Conservation (phyloP, 1,140 invertebrate species). For the Platyura marginata region DNA sequence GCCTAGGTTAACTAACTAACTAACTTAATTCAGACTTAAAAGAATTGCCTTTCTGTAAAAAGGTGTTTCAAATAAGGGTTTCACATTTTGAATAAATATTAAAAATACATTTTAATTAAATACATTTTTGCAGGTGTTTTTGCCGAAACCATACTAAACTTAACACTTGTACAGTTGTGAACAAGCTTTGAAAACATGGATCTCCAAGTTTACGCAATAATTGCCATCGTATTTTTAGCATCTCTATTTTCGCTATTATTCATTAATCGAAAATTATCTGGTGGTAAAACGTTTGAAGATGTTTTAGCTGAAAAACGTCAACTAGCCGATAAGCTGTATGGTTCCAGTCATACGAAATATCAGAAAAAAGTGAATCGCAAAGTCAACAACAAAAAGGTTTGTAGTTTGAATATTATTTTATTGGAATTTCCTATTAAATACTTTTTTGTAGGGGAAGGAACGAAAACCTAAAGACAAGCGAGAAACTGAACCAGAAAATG, state of each 20-base stretch:
- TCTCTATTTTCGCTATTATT: constrained; percentile 20
- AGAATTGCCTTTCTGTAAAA: too few relatives aligned
- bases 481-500: constrained; percentile 12
- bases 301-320: constrained; percentile 20
- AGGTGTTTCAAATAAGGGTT: too few relatives aligned
- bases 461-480: constrained; percentile 15
- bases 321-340: constrained; percentile 19
- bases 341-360: constrained; percentile 5
- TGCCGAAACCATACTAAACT: too few relatives aligned
- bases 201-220: constrained; percentile 22
- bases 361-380: constrained; percentile 12
- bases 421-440: background rate
- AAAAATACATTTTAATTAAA: too few relatives aligned
- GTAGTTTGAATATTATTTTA: background rate
- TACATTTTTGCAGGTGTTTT: too few relatives aligned
- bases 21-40: too few relatives aligned
- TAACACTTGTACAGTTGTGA: too few relatives aligned
- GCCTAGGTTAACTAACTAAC: too few relatives aligned
- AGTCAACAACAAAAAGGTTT: constrained; percentile 13
- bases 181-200: constrained; percentile 23
- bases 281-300: constrained; percentile 22
- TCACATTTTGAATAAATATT: too few relatives aligned
- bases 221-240: constrained; percentile 21
- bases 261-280: constrained; percentile 19
- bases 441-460: constrained; percentile 12